phyloP scores from a whole-genome alignment of 2,888 invertebrate genomes.

The Agrilus mali region DNA sequence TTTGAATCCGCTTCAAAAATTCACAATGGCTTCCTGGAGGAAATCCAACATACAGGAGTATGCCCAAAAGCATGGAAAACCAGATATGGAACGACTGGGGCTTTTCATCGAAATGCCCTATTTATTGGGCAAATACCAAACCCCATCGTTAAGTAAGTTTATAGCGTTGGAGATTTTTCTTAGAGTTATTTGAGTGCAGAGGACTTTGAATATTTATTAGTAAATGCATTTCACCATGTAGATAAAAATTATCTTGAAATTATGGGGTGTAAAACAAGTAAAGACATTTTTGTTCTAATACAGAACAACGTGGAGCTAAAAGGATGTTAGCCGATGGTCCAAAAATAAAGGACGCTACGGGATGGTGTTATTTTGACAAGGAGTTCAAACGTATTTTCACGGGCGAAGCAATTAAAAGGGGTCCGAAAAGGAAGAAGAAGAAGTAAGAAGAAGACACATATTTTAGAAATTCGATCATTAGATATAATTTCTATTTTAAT shows the following conservation, averaged over 20 bases:
- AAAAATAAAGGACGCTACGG: slow-evolving; percentile 29
- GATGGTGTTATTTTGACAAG: slow-evolving; percentile 33
- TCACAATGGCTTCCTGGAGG: too few relatives aligned
- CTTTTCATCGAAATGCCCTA: slow-evolving; percentile 34
- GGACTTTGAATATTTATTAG: too few relatives aligned
- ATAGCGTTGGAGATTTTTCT: background rate
- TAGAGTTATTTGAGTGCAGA: too few relatives aligned
- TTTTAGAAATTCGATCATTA: too few relatives aligned
- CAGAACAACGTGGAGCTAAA: slow-evolving; percentile 15
- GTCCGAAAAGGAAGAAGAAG: slow-evolving; percentile 9
- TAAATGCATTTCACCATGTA: too few relatives aligned
- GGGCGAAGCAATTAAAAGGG: slow-evolving; percentile 26
- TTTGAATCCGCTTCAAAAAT: too few relatives aligned
- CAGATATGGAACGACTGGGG: slow-evolving; percentile 33
- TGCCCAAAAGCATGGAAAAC: slow-evolving; percentile 22
- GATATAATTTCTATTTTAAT: too few relatives aligned
- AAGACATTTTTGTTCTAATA: background rate
- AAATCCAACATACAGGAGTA: slow-evolving; percentile 1
- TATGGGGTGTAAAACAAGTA: too few relatives aligned
- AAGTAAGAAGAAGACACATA: background rate
- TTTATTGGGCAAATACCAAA: slow-evolving; percentile 27
- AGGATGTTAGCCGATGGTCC: slow-evolving; percentile 27
- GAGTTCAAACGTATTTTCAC: slow-evolving; percentile 33
- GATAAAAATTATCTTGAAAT: too few relatives aligned
- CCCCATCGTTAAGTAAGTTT: slow-evolving; percentile 20